These are phyloP conservation scores for Agelastica alni DNA, from an alignment of 2,888 invertebrate genomes.

Conservation along the genomic window DNA sequence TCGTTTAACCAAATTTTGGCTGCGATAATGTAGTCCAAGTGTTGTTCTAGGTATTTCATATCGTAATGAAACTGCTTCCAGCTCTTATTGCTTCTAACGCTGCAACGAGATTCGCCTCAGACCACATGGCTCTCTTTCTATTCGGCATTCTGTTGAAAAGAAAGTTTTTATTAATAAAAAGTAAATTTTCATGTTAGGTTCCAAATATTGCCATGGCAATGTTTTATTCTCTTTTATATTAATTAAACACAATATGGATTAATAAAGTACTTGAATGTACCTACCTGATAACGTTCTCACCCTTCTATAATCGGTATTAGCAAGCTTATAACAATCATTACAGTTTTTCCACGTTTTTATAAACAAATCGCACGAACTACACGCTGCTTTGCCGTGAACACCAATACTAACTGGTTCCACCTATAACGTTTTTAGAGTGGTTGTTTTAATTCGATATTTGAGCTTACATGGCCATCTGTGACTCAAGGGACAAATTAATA, in stretches of 20 bases:
- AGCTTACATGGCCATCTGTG: too few species aligned
- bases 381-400: background rate
- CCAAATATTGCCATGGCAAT: background rate
- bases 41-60: constrained; percentile 6
- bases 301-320: too few species aligned
- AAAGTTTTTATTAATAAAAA: too few species aligned
- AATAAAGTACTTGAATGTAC: too few species aligned
- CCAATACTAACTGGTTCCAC: background rate
- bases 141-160: constrained; percentile 5
- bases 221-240: constrained; percentile 1
- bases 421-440: background rate
- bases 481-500: background rate
- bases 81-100: constrained; percentile 8
- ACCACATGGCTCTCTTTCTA: constrained; percentile 2
- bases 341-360: background rate
- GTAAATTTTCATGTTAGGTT: too few species aligned
- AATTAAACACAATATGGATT: background rate
- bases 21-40: constrained; percentile 7
- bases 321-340: too few species aligned
- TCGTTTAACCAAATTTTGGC: constrained; percentile 1
- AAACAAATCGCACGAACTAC: background rate
- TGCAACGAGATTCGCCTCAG: background rate
- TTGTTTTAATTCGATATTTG: too few species aligned
- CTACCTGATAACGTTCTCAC: too few species aligned
- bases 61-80: constrained; percentile 11